A percentile compares a stretch with the other conserved stretches of the same genome.
phyloP scores from a whole-genome alignment of 2,113 vertebrate species.

The Seriola quinqueradiata region DNA sequence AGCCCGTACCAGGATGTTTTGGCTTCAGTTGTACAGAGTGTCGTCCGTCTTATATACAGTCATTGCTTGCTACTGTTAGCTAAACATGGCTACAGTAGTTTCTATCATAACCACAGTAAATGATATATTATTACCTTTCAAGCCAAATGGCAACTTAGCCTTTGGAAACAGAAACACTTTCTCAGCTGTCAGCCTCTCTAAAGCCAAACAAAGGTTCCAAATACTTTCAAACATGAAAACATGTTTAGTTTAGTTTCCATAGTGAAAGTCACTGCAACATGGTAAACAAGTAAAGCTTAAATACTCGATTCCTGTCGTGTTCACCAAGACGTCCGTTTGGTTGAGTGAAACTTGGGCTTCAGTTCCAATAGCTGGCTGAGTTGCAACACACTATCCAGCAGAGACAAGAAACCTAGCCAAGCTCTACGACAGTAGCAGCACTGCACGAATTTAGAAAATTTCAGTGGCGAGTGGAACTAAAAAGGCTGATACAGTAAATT shows the following conservation, averaged over 20 bases:
- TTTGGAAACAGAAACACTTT: no score
- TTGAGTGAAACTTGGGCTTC: background rate
- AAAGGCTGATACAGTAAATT: background rate
- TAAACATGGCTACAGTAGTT: no score
- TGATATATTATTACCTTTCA: background rate
- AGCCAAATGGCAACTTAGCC: background rate
- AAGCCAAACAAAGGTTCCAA: background rate
- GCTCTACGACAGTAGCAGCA: background rate
- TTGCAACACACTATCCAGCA: background rate
- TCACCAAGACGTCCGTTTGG: background rate
- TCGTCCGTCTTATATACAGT: no score
- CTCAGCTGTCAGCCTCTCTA: no score
- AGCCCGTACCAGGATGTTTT: no score
- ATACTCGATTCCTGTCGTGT: background rate
- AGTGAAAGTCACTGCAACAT: background rate
- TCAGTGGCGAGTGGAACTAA: background rate
- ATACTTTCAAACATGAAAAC: background rate
- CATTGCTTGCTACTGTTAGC: no score
- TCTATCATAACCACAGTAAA: background rate
- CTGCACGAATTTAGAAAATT: background rate
- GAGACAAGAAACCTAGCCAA: background rate
- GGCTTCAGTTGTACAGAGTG: no score
- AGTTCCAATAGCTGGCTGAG: slow-evolving; percentile 4
- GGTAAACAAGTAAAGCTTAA: background rate
- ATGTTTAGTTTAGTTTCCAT: slow-evolving; percentile 12